phyloP scores from a whole-genome alignment of 1,140 invertebrate genomes.

The Drosophila nasuta region DNA sequence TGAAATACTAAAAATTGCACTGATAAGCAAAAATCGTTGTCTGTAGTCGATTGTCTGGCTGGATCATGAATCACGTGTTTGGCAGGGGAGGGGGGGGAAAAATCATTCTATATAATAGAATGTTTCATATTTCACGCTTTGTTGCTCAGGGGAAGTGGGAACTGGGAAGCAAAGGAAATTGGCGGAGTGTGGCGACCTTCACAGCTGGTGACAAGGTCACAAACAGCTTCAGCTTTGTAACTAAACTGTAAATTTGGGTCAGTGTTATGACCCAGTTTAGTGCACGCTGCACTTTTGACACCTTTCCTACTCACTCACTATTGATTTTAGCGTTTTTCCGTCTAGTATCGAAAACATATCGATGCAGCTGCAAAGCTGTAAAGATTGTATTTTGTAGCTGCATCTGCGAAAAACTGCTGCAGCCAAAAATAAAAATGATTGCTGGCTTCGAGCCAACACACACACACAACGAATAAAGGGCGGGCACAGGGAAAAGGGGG shows the following conservation, averaged over 20 bases:
- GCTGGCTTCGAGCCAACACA: slow-evolving; percentile 66
- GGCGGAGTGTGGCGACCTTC: slow-evolving; percentile 54
- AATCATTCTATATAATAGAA: background rate
- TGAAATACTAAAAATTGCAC: background rate
- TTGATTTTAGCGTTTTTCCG: slow-evolving; percentile 18
- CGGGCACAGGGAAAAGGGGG: slow-evolving; percentile 25
- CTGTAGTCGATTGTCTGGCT: background rate
- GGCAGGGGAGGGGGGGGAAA: background rate
- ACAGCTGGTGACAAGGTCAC: slow-evolving; percentile 66
- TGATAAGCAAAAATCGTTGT: slow-evolving; percentile 3
- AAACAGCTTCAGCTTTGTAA: slow-evolving; percentile 46
- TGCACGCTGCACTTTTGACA: slow-evolving; percentile 15
- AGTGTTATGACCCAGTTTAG: slow-evolving; percentile 77
- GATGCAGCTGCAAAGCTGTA: too few relatives aligned
- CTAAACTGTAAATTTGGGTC: slow-evolving; percentile 60
- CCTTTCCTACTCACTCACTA: slow-evolving; percentile 12
- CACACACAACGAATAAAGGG: slow-evolving; percentile 31
- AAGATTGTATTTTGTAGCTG: slow-evolving; percentile 32
- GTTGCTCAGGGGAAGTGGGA: slow-evolving; percentile 14
- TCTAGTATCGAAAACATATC: background rate
- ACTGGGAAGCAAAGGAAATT: slow-evolving; percentile 21
- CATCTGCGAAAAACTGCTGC: slow-evolving; percentile 39
- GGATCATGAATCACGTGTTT: slow-evolving; percentile 20
- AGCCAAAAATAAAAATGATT: slow-evolving; percentile 78
- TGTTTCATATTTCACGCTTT: slow-evolving; percentile 38